These are phyloP conservation scores for Melanotaenia boesemani DNA, from an alignment of 2,797 vertebrate genomes.

Conservation along the genomic window DNA sequence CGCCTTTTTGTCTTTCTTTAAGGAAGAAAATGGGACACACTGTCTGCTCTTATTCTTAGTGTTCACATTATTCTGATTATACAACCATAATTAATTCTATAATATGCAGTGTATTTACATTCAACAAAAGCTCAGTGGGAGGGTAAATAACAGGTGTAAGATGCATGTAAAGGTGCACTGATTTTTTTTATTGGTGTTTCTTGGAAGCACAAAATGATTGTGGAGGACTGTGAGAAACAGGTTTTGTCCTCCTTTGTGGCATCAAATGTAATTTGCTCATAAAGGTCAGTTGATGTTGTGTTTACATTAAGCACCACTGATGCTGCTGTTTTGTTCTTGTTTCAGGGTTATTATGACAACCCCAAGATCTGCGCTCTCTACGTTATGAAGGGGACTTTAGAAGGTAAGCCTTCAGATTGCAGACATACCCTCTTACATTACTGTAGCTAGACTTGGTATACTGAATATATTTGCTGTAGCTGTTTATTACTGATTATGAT, in stretches of 20 bases:
- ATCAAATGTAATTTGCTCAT: not conserved
- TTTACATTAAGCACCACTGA: not conserved
- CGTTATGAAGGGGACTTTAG: constrained; percentile 94
- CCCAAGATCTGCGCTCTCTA: constrained; percentile 98
- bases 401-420: constrained; percentile 84
- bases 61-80: not conserved
- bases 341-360: constrained; percentile 99
- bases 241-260: not conserved
- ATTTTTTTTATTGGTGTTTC: not conserved
- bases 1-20: not conserved
- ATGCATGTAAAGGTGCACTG: not conserved
- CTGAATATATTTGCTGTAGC: not conserved
- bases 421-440: not conserved
- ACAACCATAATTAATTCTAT: not conserved
- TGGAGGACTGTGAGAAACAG: not conserved
- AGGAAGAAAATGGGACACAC: not conserved
- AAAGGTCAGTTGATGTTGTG: not conserved
- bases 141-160: not conserved
- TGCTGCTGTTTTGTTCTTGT: constrained; percentile 35
- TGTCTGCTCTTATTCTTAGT: not conserved
- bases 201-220: not conserved
- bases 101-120: not conserved
- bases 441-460: not conserved
- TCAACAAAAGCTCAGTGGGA: not conserved
- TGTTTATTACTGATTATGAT: not conserved